Evolutionary conservation across 2,888 invertebrate species (phyloP), one percentile per base, ranked within the genome.

Genomic region (Globia sparganii): DNA sequence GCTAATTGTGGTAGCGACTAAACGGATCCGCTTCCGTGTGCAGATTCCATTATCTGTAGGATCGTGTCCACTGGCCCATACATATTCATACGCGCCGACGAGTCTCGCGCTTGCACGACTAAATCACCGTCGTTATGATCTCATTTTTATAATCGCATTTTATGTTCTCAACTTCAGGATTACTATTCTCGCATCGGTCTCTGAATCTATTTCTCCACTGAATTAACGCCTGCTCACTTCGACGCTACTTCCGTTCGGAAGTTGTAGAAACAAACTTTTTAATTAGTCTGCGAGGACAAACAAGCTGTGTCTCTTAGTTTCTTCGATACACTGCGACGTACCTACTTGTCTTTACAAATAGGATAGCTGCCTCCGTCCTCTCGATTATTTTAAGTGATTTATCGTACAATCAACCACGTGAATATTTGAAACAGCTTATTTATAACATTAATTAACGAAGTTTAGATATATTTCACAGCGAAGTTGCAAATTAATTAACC

Each of bases 231-330:
- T 89, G 90, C 91, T 92, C 91, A 93, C 94, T 94, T 92, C 92
- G 93, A 91, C 91, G 92, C 92, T 93, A 94, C 94, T 94, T 94
- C 93, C 91, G 86, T 92, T 91, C 91, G 86, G 90, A 94, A 96
- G 91, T 96, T 94, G 89, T 88, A 87, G 91, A 91, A 94, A 95
- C 95, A 96, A 96, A 96, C 96, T 96, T 96, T 96, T 96, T 96
- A 96, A 96, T 96, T 96, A 96, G 96, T 96, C 95, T 94, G 92
- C 94, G 93, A 95, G 94, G 93, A 96, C 96, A 96, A 96, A 96
- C 96, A 96, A 94, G 95, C 95, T 93, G 94, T 93, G 93, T 94
- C 95, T 94, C 94, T 92, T 92, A 93, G 93, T 93, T 94, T 89
- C 90, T 90, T 89, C 92, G 91, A 92, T 92, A 92, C 91, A 92